Evolutionary conservation across 2,113 vertebrate species (phyloP), one percentile per base, ranked within the genome.

Genomic region (Ovibos moschatus): DNA sequence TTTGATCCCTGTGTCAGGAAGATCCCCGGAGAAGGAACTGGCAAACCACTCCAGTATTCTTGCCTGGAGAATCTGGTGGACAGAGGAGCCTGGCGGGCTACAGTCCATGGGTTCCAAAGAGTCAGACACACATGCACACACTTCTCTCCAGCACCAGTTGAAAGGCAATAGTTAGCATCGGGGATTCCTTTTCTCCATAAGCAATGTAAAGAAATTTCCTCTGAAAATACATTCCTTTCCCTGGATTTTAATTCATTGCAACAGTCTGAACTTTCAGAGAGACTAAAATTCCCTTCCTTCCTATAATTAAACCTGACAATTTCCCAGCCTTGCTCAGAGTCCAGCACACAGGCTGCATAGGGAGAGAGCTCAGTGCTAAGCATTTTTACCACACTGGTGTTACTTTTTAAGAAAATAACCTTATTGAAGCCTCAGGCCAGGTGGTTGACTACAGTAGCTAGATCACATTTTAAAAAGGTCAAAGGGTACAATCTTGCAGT

Each of bases 301-400:
- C 23, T 74, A 25, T 96, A 92, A 97, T 95, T 87, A 92, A 92
- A 47, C 60, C 36, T 71, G 91, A 96, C 85, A 58, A 92, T 92
- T 85, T 82, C 85, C 95, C 94, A 96, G 36, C 25, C 55, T 95
- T 74, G 91, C 85, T 1, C 45, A 91, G 81, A 85, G 47, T 40
- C 33, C 23, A 71, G 40, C 28, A 55, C 57, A 47, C 11, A 57
- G 83, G 15, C 50, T 86, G 40, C 78, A 6, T 5, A 43, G 67
- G 57, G 30, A 83, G 87, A 89, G 64, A 86, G 33, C n/a, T 89
- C 79, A n/a, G 15, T 2, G n/a, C 83, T n/a, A 14, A 62, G 36
- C 58, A 33, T 60, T 40, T 64, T n/a, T 19, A 62, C 83, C 45
- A 47, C 6, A 27, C 33, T n/a, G 6, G 19, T 45, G 27, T 17